A percentile compares a stretch with the other conserved stretches of the same genome.
Conservation (phyloP, 2,888 invertebrate genomes). For the Folsomia candida region DNA sequence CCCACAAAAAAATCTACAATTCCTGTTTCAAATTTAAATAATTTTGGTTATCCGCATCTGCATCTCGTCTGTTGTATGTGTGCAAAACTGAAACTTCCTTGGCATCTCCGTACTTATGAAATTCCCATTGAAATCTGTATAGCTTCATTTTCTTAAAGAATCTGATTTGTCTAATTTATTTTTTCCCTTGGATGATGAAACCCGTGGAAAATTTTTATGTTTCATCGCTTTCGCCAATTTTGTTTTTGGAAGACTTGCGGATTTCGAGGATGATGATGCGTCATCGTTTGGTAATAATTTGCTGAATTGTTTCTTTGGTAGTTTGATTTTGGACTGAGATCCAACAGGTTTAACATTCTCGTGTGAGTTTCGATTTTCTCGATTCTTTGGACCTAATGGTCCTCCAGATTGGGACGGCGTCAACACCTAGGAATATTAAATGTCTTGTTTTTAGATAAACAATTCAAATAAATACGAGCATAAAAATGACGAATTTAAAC, state of each 20-base stretch:
- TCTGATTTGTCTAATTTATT: not conserved
- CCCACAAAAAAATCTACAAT: no score
- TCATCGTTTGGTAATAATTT: not conserved
- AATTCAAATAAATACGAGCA: no score
- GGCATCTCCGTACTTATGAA: slow-evolving; percentile 98
- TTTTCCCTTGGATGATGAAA: not conserved
- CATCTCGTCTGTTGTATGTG: no score
- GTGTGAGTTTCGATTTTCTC: slow-evolving; percentile 38
- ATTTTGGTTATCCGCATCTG: no score
- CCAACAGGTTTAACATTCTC: slow-evolving; percentile 36
- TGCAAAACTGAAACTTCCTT: no score
- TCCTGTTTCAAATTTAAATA: no score
- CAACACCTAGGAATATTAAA: not conserved
- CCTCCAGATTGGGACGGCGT: slow-evolving; percentile 2
- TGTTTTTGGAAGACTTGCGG: slow-evolving; percentile 24
- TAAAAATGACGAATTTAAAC: no score
- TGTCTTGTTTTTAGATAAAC: no score
- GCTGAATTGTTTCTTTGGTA: slow-evolving; percentile 1
- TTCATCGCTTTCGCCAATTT: slow-evolving; percentile 29
- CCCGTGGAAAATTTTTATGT: slow-evolving; percentile 20
- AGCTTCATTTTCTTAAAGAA: no score
- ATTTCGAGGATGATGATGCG: not conserved
- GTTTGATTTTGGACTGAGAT: slow-evolving; percentile 37
- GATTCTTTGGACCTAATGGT: slow-evolving; percentile 30
- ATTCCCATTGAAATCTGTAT: no score